Percentiles rank a stretch among this genome's conserved stretches.
These are phyloP conservation scores for Patella pellucida DNA, from an alignment of 2,888 invertebrate species.

Conservation along the genomic window DNA sequence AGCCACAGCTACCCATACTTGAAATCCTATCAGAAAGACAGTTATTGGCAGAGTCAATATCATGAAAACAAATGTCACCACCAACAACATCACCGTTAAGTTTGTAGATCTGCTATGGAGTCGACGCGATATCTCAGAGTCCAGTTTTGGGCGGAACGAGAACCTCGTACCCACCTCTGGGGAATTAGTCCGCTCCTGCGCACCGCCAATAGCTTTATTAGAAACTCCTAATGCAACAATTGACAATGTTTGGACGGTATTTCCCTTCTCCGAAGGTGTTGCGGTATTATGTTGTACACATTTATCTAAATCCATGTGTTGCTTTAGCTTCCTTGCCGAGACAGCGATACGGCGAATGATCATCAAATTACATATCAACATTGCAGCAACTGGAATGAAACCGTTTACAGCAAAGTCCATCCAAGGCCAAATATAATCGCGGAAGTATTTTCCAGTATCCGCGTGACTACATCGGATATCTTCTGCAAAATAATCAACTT, in stretches of 20 bases:
- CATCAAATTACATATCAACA: constrained; percentile 51
- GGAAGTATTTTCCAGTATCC: constrained; percentile 14
- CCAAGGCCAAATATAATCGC: constrained; percentile 50
- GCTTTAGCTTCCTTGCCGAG: constrained; percentile 35
- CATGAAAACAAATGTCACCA: constrained; percentile 53
- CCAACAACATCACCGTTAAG: constrained; percentile 50
- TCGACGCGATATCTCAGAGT: not conserved
- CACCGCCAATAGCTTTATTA: not conserved
- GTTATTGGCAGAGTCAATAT: constrained; percentile 54
- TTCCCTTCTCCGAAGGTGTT: not conserved
- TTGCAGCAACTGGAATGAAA: constrained; percentile 50
- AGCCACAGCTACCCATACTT: constrained; percentile 38
- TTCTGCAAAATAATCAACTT: constrained; percentile 5
- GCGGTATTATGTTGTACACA: not conserved
- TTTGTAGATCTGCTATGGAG: constrained; percentile 32
- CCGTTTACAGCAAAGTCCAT: constrained; percentile 55
- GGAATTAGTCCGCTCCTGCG: not conserved
- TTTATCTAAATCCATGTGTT: constrained; percentile 21
- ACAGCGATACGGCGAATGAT: constrained; percentile 48
- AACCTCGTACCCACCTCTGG: not conserved
- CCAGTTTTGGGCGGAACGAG: not conserved
- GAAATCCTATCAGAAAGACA: constrained; percentile 52
- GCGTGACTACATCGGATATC: constrained; percentile 17
- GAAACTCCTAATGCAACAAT: not conserved
- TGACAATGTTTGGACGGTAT: constrained; percentile 4